phyloP scores from a whole-genome alignment of 2,888 invertebrate species.

The Brachylomia viminalis region DNA sequence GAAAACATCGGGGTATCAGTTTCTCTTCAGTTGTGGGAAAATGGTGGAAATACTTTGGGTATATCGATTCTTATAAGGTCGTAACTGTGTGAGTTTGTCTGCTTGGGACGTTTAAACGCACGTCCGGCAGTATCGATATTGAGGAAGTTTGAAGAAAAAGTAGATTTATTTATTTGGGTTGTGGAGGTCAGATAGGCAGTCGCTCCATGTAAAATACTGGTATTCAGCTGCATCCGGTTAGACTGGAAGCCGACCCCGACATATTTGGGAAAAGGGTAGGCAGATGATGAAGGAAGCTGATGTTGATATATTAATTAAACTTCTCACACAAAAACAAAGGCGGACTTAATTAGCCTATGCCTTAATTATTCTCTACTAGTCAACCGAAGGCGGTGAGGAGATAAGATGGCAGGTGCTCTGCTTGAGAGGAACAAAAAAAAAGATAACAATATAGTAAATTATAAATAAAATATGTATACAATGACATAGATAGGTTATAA shows the following conservation, averaged over 20 bases:
- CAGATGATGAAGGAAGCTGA: too few species aligned
- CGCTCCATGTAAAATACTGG: too few species aligned
- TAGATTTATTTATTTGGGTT: too few species aligned
- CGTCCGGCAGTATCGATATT: not conserved
- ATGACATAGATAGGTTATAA: too few species aligned
- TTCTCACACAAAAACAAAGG: not conserved
- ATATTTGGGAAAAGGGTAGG: too few species aligned
- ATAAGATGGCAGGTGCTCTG: not conserved
- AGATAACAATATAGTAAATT: not conserved
- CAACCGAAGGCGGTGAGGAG: not conserved
- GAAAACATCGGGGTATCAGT: constrained; percentile 42
- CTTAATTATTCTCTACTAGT: not conserved
- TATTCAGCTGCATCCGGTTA: too few species aligned
- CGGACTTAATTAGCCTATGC: not conserved
- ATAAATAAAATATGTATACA: not conserved
- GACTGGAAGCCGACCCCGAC: too few species aligned
- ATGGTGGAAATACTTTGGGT: constrained; percentile 1
- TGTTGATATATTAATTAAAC: too few species aligned
- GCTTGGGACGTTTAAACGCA: not conserved
- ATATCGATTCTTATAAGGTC: not conserved
- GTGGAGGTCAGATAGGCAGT: too few species aligned
- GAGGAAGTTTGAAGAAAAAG: not conserved
- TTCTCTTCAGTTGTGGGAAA: constrained; percentile 13
- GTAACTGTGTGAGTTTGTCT: not conserved
- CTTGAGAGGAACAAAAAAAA: not conserved